A percentile compares a stretch with the other conserved stretches of the same genome.
Conservation (phyloP, 2,113 vertebrate genomes). For the Drymodes brunneopygia region DNA sequence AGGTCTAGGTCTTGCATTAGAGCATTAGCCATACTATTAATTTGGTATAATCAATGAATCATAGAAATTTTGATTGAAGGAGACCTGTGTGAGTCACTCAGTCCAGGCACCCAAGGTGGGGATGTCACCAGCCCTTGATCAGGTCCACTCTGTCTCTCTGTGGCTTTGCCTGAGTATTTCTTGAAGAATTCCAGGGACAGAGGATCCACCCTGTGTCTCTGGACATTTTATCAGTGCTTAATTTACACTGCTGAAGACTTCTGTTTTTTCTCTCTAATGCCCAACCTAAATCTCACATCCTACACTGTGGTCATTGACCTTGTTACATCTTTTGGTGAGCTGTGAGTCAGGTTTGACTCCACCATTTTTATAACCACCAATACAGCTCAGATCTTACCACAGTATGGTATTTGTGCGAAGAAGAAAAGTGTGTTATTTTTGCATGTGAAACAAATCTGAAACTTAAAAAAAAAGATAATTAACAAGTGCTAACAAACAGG, state of each 20-base stretch:
- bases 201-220: accelerated
- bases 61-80: not conserved
- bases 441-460: not conserved
- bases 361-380: not conserved
- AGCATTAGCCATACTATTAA: not conserved
- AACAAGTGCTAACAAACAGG: not conserved
- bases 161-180: not conserved
- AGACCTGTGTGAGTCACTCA: not conserved
- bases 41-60: not conserved
- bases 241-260: not conserved
- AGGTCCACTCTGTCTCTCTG: no score
- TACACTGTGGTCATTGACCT: not conserved
- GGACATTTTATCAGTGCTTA: not conserved
- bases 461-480: not conserved
- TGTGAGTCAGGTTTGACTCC: not conserved
- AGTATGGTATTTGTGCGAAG: not conserved
- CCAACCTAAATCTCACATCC: not conserved
- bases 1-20: not conserved
- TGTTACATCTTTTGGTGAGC: not conserved
- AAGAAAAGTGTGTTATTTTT: not conserved
- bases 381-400: not conserved
- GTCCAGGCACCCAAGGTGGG: not conserved
- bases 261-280: not conserved
- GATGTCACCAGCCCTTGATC: not conserved
- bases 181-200: not conserved